A percentile compares a stretch with the other conserved stretches of the same genome.
phyloP scores from a whole-genome alignment of 2,113 vertebrate genomes.

The Pedionomus torquatus region DNA sequence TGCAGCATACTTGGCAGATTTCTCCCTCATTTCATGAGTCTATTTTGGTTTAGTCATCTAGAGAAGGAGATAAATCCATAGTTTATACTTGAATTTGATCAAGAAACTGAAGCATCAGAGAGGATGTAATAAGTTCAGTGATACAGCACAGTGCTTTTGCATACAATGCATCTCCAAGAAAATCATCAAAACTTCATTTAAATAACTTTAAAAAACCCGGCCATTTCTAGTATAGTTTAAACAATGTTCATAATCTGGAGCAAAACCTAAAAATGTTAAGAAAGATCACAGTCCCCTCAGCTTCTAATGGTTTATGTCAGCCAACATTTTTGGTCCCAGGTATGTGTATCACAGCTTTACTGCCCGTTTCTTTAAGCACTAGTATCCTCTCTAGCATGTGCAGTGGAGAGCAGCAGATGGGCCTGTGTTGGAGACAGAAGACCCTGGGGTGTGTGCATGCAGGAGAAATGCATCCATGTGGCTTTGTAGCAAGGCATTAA shows the following conservation, averaged over 20 bases:
- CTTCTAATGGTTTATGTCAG: background rate
- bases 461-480: constrained; percentile 18
- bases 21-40: background rate
- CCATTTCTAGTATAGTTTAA: background rate
- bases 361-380: background rate
- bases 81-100: background rate
- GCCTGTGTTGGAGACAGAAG: background rate
- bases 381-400: background rate
- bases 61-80: background rate
- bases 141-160: background rate
- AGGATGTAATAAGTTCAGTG: background rate
- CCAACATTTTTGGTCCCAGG: background rate
- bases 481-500: constrained; percentile 15
- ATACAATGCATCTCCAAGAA: background rate
- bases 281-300: background rate
- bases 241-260: background rate
- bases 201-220: background rate
- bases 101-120: background rate
- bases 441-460: constrained; percentile 36
- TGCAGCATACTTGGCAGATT: background rate
- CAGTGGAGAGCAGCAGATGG: constrained; percentile 37
- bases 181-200: background rate
- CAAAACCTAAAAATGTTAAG: background rate
- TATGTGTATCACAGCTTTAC: background rate
- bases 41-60: background rate